Base-by-base conservation (phyloP, 30 jellyfish, hydroid and myxozoan genomes). In the Aurelia aurita region DNA sequence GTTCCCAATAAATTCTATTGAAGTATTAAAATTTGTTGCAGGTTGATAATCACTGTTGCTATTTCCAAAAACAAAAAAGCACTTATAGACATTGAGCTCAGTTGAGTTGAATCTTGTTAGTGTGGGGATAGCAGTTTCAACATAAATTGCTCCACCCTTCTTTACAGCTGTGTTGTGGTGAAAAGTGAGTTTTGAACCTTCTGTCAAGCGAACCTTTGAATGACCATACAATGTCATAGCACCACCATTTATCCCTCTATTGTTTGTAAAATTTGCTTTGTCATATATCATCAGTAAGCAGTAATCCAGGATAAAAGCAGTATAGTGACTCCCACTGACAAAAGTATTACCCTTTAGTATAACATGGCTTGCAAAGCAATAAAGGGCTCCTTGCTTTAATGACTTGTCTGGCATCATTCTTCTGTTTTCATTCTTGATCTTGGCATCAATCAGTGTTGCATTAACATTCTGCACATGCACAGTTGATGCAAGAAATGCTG, bases 91-190 rank as follows among this genome's bases (percentile, higher is more conserved):
- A 31, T 89, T 84, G 44, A 89, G 64, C 51, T 89, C 81, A 6
- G 95, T 89, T 4, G 94, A 45, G 31, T 1, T 34, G 69, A 89
- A 80, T 15, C 60, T 73, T 27, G 57, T 69, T 5, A 39, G 46
- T 21, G 55, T 23, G 2, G 92, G 95, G 16, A 71, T 79, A 5
- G 89, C 71, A 13, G 85, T 74, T 61, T 89, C 89, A 9, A 66
- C 75, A 62, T 71, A 89, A 10, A 89, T 80, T 16, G 97, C 97
- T 4, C 97, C 97, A 39, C 97, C 97, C 47, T 63, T 80, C 31
- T 76, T 73, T 13, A 19, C 35, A n/a, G 97, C 97, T 26, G 7
- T 64, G 80, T 89, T 89, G 72, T 54, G 4, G 76, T 67, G 86
- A 22, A 89, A 65, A 18, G 23, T 23, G 34, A 89, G 77, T 13